A percentile compares a stretch with the other conserved stretches of the same genome.
Evolutionary conservation across 2,797 vertebrate species (phyloP).

Genomic region (Pseudocheirus occidentalis): DNA sequence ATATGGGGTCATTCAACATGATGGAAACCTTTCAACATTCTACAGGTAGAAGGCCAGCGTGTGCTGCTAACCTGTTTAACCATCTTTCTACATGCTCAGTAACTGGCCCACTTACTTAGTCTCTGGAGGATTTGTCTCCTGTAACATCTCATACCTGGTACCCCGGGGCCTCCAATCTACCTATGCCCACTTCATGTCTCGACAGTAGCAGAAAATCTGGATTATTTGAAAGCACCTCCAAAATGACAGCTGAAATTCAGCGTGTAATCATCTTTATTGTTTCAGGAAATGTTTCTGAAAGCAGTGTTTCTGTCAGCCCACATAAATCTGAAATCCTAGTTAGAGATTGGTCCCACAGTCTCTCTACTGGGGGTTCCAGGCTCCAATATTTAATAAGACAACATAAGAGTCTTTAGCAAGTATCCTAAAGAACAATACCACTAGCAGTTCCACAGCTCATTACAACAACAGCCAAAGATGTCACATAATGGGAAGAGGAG

Average conservation of each 20-base stretch:
- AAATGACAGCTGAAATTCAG: slow-evolving; percentile 57
- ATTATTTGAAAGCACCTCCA: slow-evolving; percentile 41
- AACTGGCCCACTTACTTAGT: background rate
- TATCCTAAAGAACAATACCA: slow-evolving; percentile 35
- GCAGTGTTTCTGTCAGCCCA: slow-evolving; percentile 32
- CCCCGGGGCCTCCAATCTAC: background rate
- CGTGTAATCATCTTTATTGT: slow-evolving; percentile 44
- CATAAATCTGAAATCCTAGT: slow-evolving; percentile 43
- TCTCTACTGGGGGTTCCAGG: slow-evolving; percentile 39
- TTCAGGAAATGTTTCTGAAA: slow-evolving; percentile 54
- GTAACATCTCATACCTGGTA: background rate
- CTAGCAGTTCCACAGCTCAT: slow-evolving; percentile 25
- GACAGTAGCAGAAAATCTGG: slow-evolving; percentile 50
- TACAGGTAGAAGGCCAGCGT: background rate
- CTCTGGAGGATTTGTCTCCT: background rate
- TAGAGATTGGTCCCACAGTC: slow-evolving; percentile 22
- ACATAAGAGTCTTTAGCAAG: slow-evolving; percentile 26
- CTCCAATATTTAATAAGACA: slow-evolving; percentile 53
- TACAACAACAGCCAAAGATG: background rate
- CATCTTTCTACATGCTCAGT: background rate
- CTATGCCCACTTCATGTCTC: slow-evolving; percentile 37
- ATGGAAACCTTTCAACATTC: background rate
- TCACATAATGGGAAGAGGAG: slow-evolving; percentile 59
- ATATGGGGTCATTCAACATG: background rate
- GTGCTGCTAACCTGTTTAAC: background rate